phyloP scores from a whole-genome alignment of 1,140 invertebrate genomes.

The Drosophila triauraria region DNA sequence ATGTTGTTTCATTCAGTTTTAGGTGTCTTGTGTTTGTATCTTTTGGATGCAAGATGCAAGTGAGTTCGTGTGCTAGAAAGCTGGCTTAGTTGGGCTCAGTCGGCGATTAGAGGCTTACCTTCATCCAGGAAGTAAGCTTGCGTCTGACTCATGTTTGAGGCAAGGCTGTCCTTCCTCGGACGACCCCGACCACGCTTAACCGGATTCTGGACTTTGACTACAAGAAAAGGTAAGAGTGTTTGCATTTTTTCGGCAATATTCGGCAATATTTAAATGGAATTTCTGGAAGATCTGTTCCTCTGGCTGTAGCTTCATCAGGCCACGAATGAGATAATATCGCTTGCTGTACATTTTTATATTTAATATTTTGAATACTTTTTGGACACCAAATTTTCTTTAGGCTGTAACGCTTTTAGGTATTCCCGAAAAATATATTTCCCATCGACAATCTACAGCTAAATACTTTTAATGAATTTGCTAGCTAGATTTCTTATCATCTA shows the following conservation, averaged over 20 bases:
- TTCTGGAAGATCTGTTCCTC: not conserved
- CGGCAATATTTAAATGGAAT: not conserved
- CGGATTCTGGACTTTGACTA: slow-evolving; percentile 84
- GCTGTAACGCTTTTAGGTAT: not conserved
- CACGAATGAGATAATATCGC: no score
- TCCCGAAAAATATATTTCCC: not conserved
- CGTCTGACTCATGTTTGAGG: slow-evolving; percentile 84
- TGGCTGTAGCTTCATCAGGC: no score
- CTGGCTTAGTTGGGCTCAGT: slow-evolving; percentile 28
- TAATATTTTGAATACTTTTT: no score
- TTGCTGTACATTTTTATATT: no score
- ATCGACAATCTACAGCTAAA: not conserved
- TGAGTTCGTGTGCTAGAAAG: slow-evolving; percentile 10
- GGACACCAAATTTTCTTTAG: no score
- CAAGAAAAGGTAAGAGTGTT: slow-evolving; percentile 75
- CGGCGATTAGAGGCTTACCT: slow-evolving; percentile 85
- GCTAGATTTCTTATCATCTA: not conserved
- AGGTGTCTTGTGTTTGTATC: not conserved
- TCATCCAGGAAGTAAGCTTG: slow-evolving; percentile 87
- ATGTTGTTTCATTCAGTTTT: not conserved
- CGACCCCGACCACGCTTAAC: slow-evolving; percentile 87
- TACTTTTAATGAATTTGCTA: not conserved
- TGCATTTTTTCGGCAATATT: slow-evolving; percentile 7
- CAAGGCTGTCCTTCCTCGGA: slow-evolving; percentile 86
- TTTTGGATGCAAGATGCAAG: slow-evolving; percentile 8